These are phyloP conservation scores for Tolypeutes matacus DNA, from an alignment of 2,797 vertebrate species.

Conservation along the genomic window DNA sequence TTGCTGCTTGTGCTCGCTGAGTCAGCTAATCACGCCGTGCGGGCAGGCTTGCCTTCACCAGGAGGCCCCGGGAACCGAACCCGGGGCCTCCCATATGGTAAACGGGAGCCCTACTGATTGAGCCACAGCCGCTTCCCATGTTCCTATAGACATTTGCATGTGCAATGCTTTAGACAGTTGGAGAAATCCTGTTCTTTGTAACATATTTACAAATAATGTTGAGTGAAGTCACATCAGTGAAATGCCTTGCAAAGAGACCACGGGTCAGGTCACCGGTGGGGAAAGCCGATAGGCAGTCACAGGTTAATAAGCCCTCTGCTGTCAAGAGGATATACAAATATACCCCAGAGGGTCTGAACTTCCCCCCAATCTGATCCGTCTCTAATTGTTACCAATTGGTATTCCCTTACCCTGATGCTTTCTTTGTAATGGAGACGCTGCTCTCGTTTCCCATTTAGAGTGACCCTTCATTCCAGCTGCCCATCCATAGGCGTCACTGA, in stretches of 20 bases:
- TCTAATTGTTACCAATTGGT: conserved; percentile 82
- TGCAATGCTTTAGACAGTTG: not conserved
- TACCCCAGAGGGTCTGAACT: conserved; percentile 73
- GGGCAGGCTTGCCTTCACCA: too few relatives aligned
- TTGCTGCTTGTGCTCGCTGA: too few relatives aligned
- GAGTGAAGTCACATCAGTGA: not conserved
- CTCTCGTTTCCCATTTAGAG: conserved; percentile 16
- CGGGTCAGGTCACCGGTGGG: conserved; percentile 52
- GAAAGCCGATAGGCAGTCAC: conserved; percentile 61
- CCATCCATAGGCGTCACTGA: conserved; percentile 16
- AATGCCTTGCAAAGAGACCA: not conserved
- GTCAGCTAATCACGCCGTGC: too few relatives aligned
- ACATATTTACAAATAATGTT: not conserved
- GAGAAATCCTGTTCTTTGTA: not conserved
- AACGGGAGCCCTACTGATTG: too few relatives aligned
- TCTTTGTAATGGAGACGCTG: conserved; percentile 41
- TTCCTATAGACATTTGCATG: not conserved
- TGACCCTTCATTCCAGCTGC: conserved; percentile 50
- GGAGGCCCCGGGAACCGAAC: too few relatives aligned
- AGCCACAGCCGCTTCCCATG: too few relatives aligned
- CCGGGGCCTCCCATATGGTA: too few relatives aligned
- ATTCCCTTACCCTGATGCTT: conserved; percentile 66
- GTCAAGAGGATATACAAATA: conserved; percentile 71
- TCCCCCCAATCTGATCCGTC: conserved; percentile 66
- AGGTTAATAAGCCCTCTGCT: conserved; percentile 62